A percentile compares a stretch with the other conserved stretches of the same genome.
Evolutionary conservation across 2,113 vertebrate species (phyloP).

Genomic region (Acrocephalus kingi): DNA sequence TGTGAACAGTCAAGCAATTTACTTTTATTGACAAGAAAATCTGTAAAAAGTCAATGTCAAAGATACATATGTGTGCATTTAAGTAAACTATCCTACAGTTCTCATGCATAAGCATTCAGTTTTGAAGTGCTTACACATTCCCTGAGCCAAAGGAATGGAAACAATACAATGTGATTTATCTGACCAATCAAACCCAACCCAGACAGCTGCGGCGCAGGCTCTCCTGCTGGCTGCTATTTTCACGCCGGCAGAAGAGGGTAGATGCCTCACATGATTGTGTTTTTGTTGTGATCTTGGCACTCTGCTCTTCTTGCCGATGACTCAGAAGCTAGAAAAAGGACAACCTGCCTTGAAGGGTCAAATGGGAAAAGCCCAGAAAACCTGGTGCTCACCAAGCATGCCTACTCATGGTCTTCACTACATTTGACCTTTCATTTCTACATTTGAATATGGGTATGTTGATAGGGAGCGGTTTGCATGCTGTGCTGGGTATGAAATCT

Average conservation of each 20-base stretch:
- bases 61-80: constrained; percentile 63
- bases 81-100: constrained; percentile 50
- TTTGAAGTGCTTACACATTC: constrained; percentile 64
- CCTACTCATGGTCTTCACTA: background rate
- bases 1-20: constrained; percentile 50
- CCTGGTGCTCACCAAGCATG: background rate
- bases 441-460: background rate
- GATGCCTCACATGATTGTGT: background rate
- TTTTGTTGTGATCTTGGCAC: background rate
- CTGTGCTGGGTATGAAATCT: background rate
- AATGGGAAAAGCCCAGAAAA: background rate
- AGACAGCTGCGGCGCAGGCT: constrained; percentile 46
- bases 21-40: constrained; percentile 61
- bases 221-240: constrained; percentile 46
- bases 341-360: background rate
- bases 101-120: constrained; percentile 59
- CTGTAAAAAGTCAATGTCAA: constrained; percentile 41
- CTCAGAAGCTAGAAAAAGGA: background rate
- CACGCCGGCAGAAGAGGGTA: background rate
- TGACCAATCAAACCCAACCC: constrained; percentile 57
- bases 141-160: constrained; percentile 59
- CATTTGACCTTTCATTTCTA: background rate
- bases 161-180: constrained; percentile 68
- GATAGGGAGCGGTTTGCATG: background rate
- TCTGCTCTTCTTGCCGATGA: background rate